These are phyloP conservation scores for Drosophila cardini DNA, from an alignment of 1,140 invertebrate genomes.

Conservation along the genomic window DNA sequence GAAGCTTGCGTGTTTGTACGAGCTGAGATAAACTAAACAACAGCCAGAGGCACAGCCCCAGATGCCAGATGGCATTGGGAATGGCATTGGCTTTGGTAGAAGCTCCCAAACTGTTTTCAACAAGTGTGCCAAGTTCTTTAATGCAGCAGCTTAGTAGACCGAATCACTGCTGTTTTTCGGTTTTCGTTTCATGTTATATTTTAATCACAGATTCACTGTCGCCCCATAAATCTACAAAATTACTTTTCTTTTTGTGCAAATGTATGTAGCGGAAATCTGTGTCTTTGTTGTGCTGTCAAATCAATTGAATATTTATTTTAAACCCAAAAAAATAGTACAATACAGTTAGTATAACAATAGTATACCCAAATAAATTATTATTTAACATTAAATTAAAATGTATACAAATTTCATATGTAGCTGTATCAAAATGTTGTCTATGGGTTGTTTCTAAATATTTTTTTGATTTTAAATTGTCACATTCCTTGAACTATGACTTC, in stretches of 20 bases:
- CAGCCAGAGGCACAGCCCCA: not conserved
- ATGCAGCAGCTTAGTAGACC: constrained; percentile 64
- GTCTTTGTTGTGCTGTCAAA: not conserved
- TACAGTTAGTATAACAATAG: too few relatives aligned
- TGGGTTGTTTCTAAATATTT: too few relatives aligned
- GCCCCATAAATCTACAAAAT: constrained; percentile 42
- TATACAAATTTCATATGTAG: too few relatives aligned
- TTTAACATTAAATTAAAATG: too few relatives aligned
- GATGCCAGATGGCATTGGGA: constrained; percentile 15
- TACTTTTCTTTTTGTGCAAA: constrained; percentile 69
- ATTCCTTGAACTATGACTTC: not conserved
- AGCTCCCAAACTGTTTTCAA: constrained; percentile 25
- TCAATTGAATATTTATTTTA: too few relatives aligned
- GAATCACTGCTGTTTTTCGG: constrained; percentile 54
- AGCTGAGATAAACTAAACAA: constrained; percentile 9
- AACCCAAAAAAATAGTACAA: too few relatives aligned
- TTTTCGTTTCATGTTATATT: constrained; percentile 26
- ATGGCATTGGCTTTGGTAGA: constrained; percentile 28
- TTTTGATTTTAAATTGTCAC: too few relatives aligned
- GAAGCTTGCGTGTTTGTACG: constrained; percentile 60
- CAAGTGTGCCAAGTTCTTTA: constrained; percentile 24
- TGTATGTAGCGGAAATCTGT: not conserved
- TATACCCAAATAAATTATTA: too few relatives aligned
- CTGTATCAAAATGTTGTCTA: too few relatives aligned
- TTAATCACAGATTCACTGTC: constrained; percentile 67